Evolutionary conservation across 2,797 vertebrate species (phyloP), one percentile per base, ranked within the genome.

Genomic region (Oreochromis mossambicus): DNA sequence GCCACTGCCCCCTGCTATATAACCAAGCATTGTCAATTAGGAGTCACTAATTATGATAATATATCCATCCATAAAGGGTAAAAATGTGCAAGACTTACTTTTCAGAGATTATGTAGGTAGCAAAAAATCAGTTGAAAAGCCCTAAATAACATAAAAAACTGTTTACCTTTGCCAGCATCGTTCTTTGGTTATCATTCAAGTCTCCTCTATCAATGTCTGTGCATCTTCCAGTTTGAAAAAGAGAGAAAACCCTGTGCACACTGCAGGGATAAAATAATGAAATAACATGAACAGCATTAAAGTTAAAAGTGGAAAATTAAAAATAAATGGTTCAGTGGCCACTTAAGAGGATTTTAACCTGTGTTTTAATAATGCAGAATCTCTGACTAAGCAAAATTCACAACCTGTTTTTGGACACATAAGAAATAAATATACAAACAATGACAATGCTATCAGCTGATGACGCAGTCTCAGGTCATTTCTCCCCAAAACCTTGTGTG

Each of bases 151-250:
- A 48, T 48, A 12, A 73, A 73, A 29, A 29, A 48, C 15, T 32
- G 70, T 75, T 75, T 75, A 79, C 41, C 41, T 48, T 79, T 82
- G 26, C 11, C 12, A 10, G 4, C 70, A 58, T 77, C 51, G 17
- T 36, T 82, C 66, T 86, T 68, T 83, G 77, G 68, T 88, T 88
- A 51, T 17, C 77, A 43, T 75, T 66, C 80, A 79, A 29, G 36
- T 81, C 73, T 84, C 83, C 80, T 85, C 81, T 84, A 14, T 73
- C 76, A 82, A 87, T 52, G 48, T 54, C 17, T 54, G 24, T 81
- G 75, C 32, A 66, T 83, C 41, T 83, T 80, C 78, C 54, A 76
- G 68, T 70, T 80, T 77, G 15, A 84, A 68, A 34, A 54, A 34
- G 21, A 29, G 21, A 29, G n/a, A 77, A 84, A 26, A 58, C 54